Percentiles rank a stretch among this genome's conserved stretches.
Evolutionary conservation across 2,113 vertebrate genomes (phyloP).

Genomic region (Cavia porcellus): DNA sequence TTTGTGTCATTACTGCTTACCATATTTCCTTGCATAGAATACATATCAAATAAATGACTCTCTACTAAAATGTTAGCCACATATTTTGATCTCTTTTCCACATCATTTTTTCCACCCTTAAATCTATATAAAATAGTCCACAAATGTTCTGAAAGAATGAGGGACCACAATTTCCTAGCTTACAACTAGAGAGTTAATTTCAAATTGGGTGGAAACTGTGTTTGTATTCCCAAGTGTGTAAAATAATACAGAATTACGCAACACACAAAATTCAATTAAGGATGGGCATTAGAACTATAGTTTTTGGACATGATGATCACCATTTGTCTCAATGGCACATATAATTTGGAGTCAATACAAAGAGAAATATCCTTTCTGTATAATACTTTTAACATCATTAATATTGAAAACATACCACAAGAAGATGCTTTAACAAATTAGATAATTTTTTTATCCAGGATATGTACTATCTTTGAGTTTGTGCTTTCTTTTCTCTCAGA

Average conservation of each 20-base stretch:
- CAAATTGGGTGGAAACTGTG: neutral
- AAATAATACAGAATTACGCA: neutral
- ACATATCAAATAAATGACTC: neutral
- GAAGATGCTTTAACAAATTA: neutral
- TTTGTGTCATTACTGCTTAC: constrained; percentile 40
- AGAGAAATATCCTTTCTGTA: constrained; percentile 33
- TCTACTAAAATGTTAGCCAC: neutral
- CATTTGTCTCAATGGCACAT: constrained; percentile 23
- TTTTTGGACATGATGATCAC: neutral
- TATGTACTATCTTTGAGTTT: neutral
- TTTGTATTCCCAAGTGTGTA: neutral
- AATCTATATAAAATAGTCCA: neutral
- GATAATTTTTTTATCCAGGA: neutral
- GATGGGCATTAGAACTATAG: neutral
- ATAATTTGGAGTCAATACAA: constrained; percentile 25
- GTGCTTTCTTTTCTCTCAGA: constrained; percentile 47
- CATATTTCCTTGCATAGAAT: neutral
- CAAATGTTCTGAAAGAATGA: constrained; percentile 23
- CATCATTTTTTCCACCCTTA: neutral
- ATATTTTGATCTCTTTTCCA: neutral
- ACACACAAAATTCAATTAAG: neutral
- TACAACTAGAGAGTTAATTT: neutral
- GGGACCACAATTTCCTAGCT: neutral
- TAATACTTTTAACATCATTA: constrained; percentile 35
- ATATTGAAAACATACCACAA: neutral